phyloP scores from a whole-genome alignment of 2,797 vertebrate genomes.

The Epinephelus coioides region DNA sequence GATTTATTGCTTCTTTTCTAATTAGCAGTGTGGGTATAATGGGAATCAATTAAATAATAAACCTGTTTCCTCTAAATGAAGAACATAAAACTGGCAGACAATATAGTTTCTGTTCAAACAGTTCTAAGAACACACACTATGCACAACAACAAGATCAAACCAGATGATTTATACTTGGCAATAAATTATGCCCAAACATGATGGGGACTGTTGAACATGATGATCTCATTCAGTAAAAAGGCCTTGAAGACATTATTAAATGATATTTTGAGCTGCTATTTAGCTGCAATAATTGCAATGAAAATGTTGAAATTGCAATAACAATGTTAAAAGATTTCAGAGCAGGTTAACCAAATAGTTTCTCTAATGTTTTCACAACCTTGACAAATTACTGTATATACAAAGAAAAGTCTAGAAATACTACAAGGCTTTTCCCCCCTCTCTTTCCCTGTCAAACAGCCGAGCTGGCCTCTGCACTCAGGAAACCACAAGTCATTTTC shows the following conservation, averaged over 20 bases:
- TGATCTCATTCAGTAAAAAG: slow-evolving; percentile 50
- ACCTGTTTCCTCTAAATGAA: slow-evolving; percentile 46
- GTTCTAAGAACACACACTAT: slow-evolving; percentile 18
- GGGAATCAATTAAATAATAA: slow-evolving; percentile 50
- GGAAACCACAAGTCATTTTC: slow-evolving; percentile 87
- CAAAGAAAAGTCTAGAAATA: slow-evolving; percentile 76
- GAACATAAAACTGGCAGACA: slow-evolving; percentile 39
- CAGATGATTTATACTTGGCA: slow-evolving; percentile 38
- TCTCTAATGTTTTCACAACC: slow-evolving; percentile 75
- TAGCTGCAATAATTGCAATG: slow-evolving; percentile 57
- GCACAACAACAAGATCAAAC: slow-evolving; percentile 32
- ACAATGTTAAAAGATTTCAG: slow-evolving; percentile 59
- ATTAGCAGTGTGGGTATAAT: slow-evolving; percentile 64
- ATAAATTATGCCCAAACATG: slow-evolving; percentile 37
- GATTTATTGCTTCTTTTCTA: slow-evolving; percentile 67
- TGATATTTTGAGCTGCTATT: slow-evolving; percentile 46
- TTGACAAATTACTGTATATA: slow-evolving; percentile 77
- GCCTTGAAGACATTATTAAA: slow-evolving; percentile 68
- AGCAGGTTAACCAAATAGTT: slow-evolving; percentile 55
- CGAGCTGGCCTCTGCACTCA: slow-evolving; percentile 76
- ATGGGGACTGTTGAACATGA: slow-evolving; percentile 36
- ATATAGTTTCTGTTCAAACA: slow-evolving; percentile 26
- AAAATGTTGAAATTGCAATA: slow-evolving; percentile 68
- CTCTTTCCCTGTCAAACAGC: slow-evolving; percentile 71
- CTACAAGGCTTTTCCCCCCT: slow-evolving; percentile 33